Evolutionary conservation across 2,888 invertebrate species (phyloP), one percentile per base, ranked within the genome.

Genomic region (Cephus rjabovi): DNA sequence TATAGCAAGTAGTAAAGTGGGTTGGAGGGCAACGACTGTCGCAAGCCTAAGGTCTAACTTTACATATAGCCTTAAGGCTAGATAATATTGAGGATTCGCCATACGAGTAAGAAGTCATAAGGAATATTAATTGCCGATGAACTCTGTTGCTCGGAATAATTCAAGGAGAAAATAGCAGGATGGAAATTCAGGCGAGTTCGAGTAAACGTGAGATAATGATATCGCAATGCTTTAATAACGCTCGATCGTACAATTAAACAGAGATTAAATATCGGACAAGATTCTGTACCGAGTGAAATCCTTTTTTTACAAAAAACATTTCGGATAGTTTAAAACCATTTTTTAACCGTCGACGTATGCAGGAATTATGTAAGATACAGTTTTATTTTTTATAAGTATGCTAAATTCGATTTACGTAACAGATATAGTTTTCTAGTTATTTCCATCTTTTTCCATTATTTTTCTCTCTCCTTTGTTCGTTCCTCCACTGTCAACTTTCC

Each of bases 11-110:
- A 78, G n/a, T 15, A 2, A 75, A 76, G 37, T 82, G 70, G 75
- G 80, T 76, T 73, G 30, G 31, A 80, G 79, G 75, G 80, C 68
- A 78, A 37, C 68, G 71, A 11, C 74, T 73, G 73, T 79, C 76
- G 79, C 34, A 40, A 79, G 76, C 56, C 56, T 56, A 56, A 56
- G 56, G 56, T 56, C 56, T 56, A 56, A 56, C 23, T 56, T 56
- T 56, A 56, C 56, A 56, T 56, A 56, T 23, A 56, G 56, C 56
- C 56, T 56, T 56, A 56, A 56, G 56, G 56, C 56, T 56, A 56
- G 56, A 56, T 56, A 56, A 23, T 56, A 23, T 56, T 56, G 56
- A 56, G 23, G 23, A 56, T 56, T 56, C 23, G 23, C 56, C 56
- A 56, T 56, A 23, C 23, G 56, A 23, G 56, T 56, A 56, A 56